A percentile compares a stretch with the other conserved stretches of the same genome.
phyloP scores from a whole-genome alignment of 2,113 vertebrate genomes.

The Barbus barbus region DNA sequence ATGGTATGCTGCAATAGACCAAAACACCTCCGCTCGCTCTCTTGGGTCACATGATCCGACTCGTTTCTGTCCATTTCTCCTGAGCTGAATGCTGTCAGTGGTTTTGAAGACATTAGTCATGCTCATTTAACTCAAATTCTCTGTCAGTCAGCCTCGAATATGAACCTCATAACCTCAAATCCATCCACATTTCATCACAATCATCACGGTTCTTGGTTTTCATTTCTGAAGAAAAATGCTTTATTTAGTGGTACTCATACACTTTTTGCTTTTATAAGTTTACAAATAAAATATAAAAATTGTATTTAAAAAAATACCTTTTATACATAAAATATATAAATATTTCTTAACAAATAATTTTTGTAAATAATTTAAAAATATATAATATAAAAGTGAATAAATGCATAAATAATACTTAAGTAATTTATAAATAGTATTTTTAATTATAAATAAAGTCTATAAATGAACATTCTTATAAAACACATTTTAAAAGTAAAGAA shows the following conservation, averaged over 20 bases:
- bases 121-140: not conserved
- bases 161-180: not conserved
- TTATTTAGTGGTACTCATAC: not conserved
- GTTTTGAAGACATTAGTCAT: constrained; percentile 5
- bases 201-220: not conserved
- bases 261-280: no score
- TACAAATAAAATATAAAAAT: not conserved
- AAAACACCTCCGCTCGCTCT: not conserved
- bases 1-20: not conserved
- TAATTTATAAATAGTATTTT: not conserved
- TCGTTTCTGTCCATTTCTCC: not conserved
- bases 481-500: no score
- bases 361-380: no score
- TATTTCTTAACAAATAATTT: no score
- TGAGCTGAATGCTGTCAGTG: not conserved
- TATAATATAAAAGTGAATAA: not conserved
- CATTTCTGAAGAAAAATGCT: not conserved
- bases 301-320: no score
- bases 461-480: no score
- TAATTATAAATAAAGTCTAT: no score
- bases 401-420: not conserved
- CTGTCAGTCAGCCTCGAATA: not conserved
- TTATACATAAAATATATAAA: no score
- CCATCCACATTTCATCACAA: not conserved
- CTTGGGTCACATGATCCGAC: not conserved